Percentiles rank a stretch among this genome's conserved stretches.
phyloP scores from a whole-genome alignment of 2,888 invertebrate species.

The Cataglyphis albicans region DNA sequence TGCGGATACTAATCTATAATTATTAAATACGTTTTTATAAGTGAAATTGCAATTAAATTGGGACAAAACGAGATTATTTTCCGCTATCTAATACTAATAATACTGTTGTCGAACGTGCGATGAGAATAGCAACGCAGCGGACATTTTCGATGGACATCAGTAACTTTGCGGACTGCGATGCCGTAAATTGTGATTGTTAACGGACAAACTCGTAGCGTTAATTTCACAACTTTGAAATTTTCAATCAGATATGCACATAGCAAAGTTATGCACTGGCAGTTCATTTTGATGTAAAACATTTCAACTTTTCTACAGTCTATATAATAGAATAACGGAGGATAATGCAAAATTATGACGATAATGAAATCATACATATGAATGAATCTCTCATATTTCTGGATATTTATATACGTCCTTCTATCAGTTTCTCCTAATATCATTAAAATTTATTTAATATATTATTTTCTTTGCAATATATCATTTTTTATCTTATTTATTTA shows the following conservation, averaged over 20 bases:
- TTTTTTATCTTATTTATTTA: conserved; percentile 13
- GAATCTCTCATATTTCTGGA: background rate
- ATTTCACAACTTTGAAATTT: conserved; percentile 43
- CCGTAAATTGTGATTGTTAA: conserved; percentile 38
- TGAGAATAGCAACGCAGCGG: background rate
- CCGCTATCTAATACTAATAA: too few relatives aligned
- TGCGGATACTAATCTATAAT: conserved; percentile 20
- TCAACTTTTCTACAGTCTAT: conserved; percentile 41
- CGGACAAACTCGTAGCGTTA: conserved; percentile 39
- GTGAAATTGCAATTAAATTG: conserved; percentile 36
- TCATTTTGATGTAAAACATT: conserved; percentile 36
- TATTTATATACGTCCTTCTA: conserved; percentile 15
- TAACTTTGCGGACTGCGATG: conserved; percentile 19
- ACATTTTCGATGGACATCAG: conserved; percentile 36
- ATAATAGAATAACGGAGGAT: conserved; percentile 18
- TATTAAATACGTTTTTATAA: conserved; percentile 24
- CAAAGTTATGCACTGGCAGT: conserved; percentile 25
- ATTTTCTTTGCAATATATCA: background rate
- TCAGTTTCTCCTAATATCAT: conserved; percentile 18
- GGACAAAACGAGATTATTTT: conserved; percentile 26
- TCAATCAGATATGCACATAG: conserved; percentile 34
- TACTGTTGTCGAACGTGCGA: background rate
- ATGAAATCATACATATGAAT: conserved; percentile 27
- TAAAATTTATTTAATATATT: conserved; percentile 12
- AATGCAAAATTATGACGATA: conserved; percentile 34